These are phyloP conservation scores for Tonatia bakeri DNA, from an alignment of 2,113 vertebrate species.

Conservation along the genomic window DNA sequence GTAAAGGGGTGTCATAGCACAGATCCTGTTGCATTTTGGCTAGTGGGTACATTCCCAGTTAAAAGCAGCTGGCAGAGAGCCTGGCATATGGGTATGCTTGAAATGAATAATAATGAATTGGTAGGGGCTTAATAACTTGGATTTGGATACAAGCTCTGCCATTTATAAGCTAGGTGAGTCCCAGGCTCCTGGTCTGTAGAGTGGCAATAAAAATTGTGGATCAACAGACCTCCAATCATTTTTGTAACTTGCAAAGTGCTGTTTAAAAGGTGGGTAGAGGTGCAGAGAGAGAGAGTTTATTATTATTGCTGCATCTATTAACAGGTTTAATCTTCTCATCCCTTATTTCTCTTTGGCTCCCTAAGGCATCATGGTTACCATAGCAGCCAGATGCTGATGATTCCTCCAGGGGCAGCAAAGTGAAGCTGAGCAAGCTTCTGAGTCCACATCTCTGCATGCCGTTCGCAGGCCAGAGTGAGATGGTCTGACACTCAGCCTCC, in stretches of 20 bases:
- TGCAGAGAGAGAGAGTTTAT: neutral
- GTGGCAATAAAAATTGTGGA: neutral
- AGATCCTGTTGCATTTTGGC: neutral
- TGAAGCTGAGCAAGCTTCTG: conserved; percentile 44
- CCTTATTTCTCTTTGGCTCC: conserved; percentile 38
- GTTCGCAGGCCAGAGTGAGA: conserved; percentile 10
- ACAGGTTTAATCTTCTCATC: conserved; percentile 3
- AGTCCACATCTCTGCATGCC: neutral
- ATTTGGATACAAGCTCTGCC: neutral
- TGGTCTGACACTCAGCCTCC: neutral
- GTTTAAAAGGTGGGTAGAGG: neutral
- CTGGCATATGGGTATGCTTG: neutral
- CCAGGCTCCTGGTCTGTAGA: neutral
- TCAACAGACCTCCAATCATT: neutral
- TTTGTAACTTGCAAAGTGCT: neutral
- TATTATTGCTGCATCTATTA: conserved; percentile 28
- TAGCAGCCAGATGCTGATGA: conserved; percentile 61
- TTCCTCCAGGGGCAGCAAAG: conserved; percentile 34
- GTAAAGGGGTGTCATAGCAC: neutral
- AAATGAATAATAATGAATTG: neutral
- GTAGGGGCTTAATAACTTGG: neutral
- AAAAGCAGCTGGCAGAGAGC: neutral
- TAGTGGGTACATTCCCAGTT: neutral
- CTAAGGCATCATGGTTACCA: conserved; percentile 55
- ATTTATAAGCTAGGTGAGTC: neutral